A percentile compares a stretch with the other conserved stretches of the same genome.
These are phyloP conservation scores for Porites lutea DNA, from an alignment of 64 coral and sea anemone species.

Conservation along the genomic window DNA sequence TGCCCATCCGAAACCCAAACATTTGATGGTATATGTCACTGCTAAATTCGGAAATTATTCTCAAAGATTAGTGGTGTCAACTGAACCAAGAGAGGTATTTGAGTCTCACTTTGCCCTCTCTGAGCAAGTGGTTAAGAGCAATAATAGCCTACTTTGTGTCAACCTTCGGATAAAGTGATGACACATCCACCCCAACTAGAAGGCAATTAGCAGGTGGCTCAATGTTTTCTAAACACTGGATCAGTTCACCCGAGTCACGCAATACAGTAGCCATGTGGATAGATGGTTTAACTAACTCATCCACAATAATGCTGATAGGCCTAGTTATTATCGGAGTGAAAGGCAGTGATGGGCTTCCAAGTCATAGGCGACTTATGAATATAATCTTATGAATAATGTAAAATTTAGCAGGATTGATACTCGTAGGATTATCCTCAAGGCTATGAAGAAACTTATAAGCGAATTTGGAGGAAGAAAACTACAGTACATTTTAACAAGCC, in stretches of 20 bases:
- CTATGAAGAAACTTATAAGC: too few relatives aligned
- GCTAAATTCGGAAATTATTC: constrained; percentile 46
- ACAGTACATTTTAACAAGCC: too few relatives aligned
- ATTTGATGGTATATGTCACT: constrained; percentile 39
- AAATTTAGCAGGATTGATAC: constrained; percentile 29
- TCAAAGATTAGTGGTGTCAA: neutral
- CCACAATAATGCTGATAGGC: constrained; percentile 62
- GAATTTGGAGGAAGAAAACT: too few relatives aligned
- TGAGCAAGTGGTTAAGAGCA: constrained; percentile 29
- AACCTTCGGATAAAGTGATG: neutral
- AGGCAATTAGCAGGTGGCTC: constrained; percentile 27
- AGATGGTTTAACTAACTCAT: constrained; percentile 40
- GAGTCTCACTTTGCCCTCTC: neutral
- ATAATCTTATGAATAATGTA: constrained; percentile 9
- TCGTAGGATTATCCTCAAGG: too few relatives aligned
- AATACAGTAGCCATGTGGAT: constrained; percentile 59
- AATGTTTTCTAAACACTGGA: constrained; percentile 37
- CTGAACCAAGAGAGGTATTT: constrained; percentile 20
- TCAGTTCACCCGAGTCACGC: constrained; percentile 43
- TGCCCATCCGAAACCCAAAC: constrained; percentile 47
- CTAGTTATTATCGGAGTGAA: constrained; percentile 43
- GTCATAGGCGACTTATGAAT: constrained; percentile 22
- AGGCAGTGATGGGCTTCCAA: constrained; percentile 19
- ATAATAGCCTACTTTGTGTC: constrained; percentile 15
- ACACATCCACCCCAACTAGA: neutral